Base-by-base conservation (phyloP, 2,888 invertebrate genomes). In the Synanthedon formicaeformis region DNA sequence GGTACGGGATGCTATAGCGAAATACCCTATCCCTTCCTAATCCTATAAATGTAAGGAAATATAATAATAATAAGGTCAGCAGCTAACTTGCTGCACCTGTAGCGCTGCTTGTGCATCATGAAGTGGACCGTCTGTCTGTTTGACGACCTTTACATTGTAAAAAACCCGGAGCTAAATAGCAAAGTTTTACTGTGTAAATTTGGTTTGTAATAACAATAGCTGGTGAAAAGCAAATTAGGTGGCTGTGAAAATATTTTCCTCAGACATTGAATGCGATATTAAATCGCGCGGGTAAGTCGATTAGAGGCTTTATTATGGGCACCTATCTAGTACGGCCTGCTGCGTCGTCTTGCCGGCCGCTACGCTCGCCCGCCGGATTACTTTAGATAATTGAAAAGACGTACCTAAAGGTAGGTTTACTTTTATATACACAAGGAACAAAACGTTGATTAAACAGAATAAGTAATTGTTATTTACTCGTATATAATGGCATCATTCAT, bases 241-340 rank as follows among this genome's bases (percentile, higher is more conserved):
- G 34, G 34, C 34, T 10, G 6, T 67, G 69, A 73, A 77, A 79
- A 79, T 74, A 77, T 78, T 76, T 74, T 73, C 66, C 65, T 62
- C 65, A 71, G 64, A 69, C 78, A 75, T 73, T 70, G 74, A 74
- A 68, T 71, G 64, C 66, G 65, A 75, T 80, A 80, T 79, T 78
- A 79, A 78, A 80, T 78, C 65, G 75, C 70, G 66, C 66, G 71
- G 66, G 67, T 75, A 75, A 81, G 73, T 78, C 72, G 75, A 75
- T 81, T 77, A 75, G 67, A 65, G 67, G 62, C 65, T 78, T 72
- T 75, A 75, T 81, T 77, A 75, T 67, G 66, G 68, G 62, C 65
- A 68, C 72, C 72, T 75, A 73, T 72, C 73, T 68, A 61, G 65
- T 62, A 62, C 62, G 67, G 67, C 67, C 65, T 64, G 66, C 64